These are phyloP conservation scores for Tiaroga cobitis DNA, from an alignment of 2,797 vertebrate genomes.

Conservation along the genomic window DNA sequence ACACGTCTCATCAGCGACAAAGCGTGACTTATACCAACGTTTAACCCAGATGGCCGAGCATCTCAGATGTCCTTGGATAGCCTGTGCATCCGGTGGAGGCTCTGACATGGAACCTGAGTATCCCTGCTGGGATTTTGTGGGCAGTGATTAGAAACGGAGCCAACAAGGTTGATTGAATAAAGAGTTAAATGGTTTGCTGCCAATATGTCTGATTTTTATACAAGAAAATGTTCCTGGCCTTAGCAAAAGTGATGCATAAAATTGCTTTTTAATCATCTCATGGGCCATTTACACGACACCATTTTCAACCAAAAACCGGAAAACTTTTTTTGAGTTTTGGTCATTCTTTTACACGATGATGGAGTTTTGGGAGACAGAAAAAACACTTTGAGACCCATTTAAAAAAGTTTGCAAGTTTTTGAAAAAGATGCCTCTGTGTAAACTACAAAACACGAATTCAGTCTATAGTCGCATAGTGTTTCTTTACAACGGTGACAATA, in stretches of 20 bases:
- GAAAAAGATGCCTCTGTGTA: background rate
- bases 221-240: background rate
- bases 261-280: background rate
- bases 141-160: slow-evolving; percentile 38
- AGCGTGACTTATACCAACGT: slow-evolving; percentile 25
- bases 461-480: background rate
- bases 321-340: background rate
- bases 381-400: background rate
- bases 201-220: background rate
- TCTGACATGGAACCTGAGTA: slow-evolving; percentile 52
- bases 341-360: background rate
- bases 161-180: slow-evolving; percentile 28
- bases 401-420: background rate
- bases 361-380: background rate
- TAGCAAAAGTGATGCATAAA: background rate
- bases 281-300: background rate
- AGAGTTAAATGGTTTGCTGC: slow-evolving; percentile 13
- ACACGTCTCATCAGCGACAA: slow-evolving; percentile 30
- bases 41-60: slow-evolving; percentile 53
- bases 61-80: slow-evolving; percentile 59
- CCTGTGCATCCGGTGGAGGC: slow-evolving; percentile 47
- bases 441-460: background rate
- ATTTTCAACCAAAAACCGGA: background rate
- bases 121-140: slow-evolving; percentile 53
- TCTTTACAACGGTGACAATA: background rate